Percentiles rank a stretch among this genome's conserved stretches.
Evolutionary conservation across 2,113 vertebrate species (phyloP).

Genomic region (Chelonoidis abingdonii): DNA sequence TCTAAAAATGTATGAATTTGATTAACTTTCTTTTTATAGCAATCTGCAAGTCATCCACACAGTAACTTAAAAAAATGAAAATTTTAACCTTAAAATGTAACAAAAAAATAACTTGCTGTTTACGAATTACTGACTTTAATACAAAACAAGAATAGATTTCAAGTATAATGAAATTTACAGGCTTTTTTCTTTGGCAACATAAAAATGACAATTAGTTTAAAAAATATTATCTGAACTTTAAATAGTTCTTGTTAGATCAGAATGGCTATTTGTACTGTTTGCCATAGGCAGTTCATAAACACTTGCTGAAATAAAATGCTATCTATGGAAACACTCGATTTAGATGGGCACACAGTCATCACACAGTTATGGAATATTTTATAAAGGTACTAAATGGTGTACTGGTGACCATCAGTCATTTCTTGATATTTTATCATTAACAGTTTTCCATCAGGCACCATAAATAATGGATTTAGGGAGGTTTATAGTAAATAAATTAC

Average conservation of each 20-base stretch:
- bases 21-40: neutral
- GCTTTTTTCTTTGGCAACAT: neutral
- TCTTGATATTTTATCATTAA: neutral
- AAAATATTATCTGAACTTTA: neutral
- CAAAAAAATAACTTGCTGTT: neutral
- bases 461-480: neutral
- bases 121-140: neutral
- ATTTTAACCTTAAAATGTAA: neutral
- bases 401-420: neutral
- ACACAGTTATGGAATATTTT: neutral
- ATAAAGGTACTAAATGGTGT: neutral
- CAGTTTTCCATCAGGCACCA: neutral
- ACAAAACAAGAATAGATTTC: neutral
- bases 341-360: neutral
- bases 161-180: neutral
- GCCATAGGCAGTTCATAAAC: neutral
- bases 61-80: neutral
- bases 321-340: neutral
- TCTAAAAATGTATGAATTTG: neutral
- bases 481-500: neutral
- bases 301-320: neutral
- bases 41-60: neutral
- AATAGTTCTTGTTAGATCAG: neutral
- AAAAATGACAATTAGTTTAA: neutral
- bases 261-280: rapidly evolving